These are phyloP conservation scores for Hippocampus comes DNA, from an alignment of 2,113 vertebrate genomes.

Conservation along the genomic window DNA sequence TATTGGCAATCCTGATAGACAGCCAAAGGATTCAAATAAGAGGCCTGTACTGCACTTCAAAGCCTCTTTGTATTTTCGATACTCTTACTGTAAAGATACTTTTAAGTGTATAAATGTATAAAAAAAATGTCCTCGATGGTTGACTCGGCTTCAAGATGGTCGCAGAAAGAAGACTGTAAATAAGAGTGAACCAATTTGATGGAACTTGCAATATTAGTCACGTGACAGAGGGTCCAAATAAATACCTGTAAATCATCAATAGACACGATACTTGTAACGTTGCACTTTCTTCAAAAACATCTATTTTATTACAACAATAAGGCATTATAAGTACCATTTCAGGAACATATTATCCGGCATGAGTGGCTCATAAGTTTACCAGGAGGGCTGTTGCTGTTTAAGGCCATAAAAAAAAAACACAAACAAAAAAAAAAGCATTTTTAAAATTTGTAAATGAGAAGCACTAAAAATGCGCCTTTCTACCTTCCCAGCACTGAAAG, in stretches of 20 bases:
- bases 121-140: slow-evolving; percentile 40
- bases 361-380: slow-evolving; percentile 29
- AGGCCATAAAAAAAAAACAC: neutral
- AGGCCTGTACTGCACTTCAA: slow-evolving; percentile 56
- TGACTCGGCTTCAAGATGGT: slow-evolving; percentile 26
- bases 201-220: slow-evolving; percentile 35
- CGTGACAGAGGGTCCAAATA: slow-evolving; percentile 21
- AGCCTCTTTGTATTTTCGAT: slow-evolving; percentile 68
- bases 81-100: slow-evolving; percentile 64
- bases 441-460: slow-evolving; percentile 8
- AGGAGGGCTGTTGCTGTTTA: slow-evolving; percentile 23
- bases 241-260: slow-evolving; percentile 45
- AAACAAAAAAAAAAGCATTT: neutral
- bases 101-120: slow-evolving; percentile 68
- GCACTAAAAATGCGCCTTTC: slow-evolving; percentile 16
- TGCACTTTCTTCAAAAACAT: slow-evolving; percentile 63
- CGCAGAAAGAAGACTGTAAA: slow-evolving; percentile 61
- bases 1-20: slow-evolving; percentile 37
- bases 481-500: slow-evolving; percentile 3
- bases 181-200: slow-evolving; percentile 49
- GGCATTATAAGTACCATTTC: slow-evolving; percentile 51
- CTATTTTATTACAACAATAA: slow-evolving; percentile 67
- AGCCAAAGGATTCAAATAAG: slow-evolving; percentile 41
- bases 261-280: slow-evolving; percentile 41
- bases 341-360: slow-evolving; percentile 38